Base-by-base conservation (phyloP, 2,797 vertebrate species). In the Chloroceryle inda region DNA sequence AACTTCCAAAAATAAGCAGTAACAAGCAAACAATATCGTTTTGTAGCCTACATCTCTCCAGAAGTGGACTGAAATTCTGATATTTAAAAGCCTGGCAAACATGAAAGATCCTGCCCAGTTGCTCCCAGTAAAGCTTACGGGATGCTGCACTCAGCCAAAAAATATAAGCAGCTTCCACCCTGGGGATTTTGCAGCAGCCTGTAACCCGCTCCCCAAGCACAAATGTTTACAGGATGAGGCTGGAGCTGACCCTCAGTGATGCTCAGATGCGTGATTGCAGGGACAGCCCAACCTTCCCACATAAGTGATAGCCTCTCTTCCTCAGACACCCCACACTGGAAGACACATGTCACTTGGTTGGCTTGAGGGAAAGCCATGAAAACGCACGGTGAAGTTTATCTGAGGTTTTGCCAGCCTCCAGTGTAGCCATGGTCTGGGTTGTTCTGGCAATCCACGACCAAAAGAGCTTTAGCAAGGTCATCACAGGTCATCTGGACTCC, bases 351-450 rank as follows among this genome's bases (percentile, higher is more conserved):
- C 10, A 1, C 26, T 13, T 0, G 0, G 29, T 49, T 50, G 52
- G 47, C 44, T 17, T 10, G 23, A 56, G 10, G 21, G 24, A 78
- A 78, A 67, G 10, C 9, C n/a, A 9, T 8, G 16, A n/a, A 88
- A 53, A 63, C 0, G 2, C 20, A 14, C 1, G 0, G 1, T 16
- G 15, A 80, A 40, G 20, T 52, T 62, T n/a, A 38, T 20, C 38
- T 2, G 2, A 61, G 44, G 33, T 24, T 73, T 33, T 8, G 0
- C 42, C 35, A 38, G 40, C 50, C 37, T 85, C 68, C 18, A 7
- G 0, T 0, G 0, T 10, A 18, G 38, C 19, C 14, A 1, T 9
- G 12, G 18, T 10, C 23, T 15, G 11, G 17, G 17, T 47, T 2
- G 1, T 40, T 53, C 37, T 10, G 9, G 19, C 20, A 55, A 47